Evolutionary conservation across 2,113 vertebrate genomes (phyloP).

Genomic region (Redunca redunca): DNA sequence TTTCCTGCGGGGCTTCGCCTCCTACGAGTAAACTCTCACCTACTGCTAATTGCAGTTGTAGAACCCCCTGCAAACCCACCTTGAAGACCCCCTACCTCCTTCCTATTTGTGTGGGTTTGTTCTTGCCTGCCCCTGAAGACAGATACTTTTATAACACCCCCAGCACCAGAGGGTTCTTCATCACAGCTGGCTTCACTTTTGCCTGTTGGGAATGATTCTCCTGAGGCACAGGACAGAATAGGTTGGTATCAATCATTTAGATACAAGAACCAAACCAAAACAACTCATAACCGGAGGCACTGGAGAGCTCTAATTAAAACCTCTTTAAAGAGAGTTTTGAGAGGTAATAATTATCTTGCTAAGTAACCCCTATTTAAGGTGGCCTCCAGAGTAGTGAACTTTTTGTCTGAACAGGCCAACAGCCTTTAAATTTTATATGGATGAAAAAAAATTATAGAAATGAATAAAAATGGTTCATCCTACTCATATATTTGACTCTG

Average conservation of each 20-base stretch:
- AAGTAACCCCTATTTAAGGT: not conserved
- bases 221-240: not conserved
- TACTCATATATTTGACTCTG: not conserved
- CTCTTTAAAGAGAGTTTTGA: constrained; percentile 1
- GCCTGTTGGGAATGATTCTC: not conserved
- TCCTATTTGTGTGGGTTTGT: not conserved
- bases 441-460: not conserved
- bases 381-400: not conserved
- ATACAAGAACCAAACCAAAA: not conserved
- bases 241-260: not conserved
- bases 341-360: not conserved
- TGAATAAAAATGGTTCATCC: not conserved
- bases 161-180: not conserved
- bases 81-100: not conserved
- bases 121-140: not conserved
- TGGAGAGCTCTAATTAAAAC: not conserved
- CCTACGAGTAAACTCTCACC: not conserved
- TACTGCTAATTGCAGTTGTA: not conserved
- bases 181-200: not conserved
- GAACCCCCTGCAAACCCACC: too few species aligned
- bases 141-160: not conserved
- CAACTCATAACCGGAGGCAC: not conserved
- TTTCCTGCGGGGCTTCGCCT: not conserved
- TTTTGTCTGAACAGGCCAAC: not conserved
- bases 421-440: not conserved